Percentiles rank a stretch among this genome's conserved stretches.
Evolutionary conservation across 2,113 vertebrate species (phyloP).

Genomic region (Narcine bancroftii): DNA sequence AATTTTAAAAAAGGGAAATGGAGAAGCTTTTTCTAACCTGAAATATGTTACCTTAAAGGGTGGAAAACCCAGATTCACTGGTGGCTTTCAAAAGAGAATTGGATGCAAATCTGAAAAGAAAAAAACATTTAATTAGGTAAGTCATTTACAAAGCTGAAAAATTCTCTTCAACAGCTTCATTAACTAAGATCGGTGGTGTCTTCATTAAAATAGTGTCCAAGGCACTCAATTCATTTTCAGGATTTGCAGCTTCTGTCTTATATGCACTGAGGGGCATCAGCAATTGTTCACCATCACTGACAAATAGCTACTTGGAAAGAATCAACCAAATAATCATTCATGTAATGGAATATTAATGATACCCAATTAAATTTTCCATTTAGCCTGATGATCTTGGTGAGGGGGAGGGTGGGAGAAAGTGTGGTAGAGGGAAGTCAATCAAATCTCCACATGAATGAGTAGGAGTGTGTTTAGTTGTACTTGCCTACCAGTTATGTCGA

Average conservation of each 20-base stretch:
- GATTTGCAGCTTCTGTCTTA: background rate
- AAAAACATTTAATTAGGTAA: background rate
- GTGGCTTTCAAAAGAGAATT: background rate
- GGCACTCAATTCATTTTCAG: background rate
- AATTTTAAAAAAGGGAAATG: too few species aligned
- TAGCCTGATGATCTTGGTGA: background rate
- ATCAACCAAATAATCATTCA: background rate
- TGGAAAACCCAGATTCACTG: background rate
- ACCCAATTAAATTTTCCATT: background rate
- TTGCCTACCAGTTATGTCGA: background rate
- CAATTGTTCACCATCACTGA: background rate
- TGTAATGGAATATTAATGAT: background rate
- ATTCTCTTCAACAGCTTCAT: background rate
- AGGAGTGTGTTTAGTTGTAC: background rate
- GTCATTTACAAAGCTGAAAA: background rate
- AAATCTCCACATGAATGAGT: too few species aligned
- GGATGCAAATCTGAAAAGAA: background rate
- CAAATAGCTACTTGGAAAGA: background rate
- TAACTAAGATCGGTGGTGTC: background rate
- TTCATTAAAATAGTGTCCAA: background rate
- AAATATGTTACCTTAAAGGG: background rate
- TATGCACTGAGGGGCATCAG: background rate
- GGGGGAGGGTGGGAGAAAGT: background rate
- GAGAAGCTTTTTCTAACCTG: background rate
- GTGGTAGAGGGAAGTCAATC: too few species aligned